phyloP scores from a whole-genome alignment of 2,113 vertebrate species.

The Apeltes quadracus region DNA sequence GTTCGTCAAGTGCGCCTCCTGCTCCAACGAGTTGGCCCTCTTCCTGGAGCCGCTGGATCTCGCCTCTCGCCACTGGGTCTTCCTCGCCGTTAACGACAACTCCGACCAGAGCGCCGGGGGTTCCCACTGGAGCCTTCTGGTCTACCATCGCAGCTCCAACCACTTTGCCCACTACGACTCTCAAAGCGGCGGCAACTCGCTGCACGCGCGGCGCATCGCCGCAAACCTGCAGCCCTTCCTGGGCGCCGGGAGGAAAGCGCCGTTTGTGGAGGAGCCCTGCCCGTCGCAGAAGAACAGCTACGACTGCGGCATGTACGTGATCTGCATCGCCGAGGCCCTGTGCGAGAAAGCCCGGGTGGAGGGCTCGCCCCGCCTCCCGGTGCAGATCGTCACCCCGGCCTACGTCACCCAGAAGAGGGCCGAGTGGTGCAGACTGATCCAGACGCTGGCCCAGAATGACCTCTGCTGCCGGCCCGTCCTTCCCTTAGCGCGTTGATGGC shows the following conservation, averaged over 20 bases:
- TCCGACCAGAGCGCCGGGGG: slow-evolving; percentile 90
- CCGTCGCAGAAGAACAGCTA: slow-evolving; percentile 97
- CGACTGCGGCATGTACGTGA: slow-evolving; percentile 98
- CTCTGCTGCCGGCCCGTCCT: slow-evolving; percentile 41
- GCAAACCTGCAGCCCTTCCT: slow-evolving; percentile 88
- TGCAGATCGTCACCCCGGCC: slow-evolving; percentile 87
- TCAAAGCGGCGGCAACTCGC: slow-evolving; percentile 86
- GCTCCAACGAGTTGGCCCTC: slow-evolving; percentile 85
- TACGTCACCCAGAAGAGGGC: slow-evolving; percentile 90
- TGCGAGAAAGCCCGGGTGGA: slow-evolving; percentile 80
- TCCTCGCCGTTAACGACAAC: slow-evolving; percentile 96
- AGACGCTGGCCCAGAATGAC: slow-evolving; percentile 84
- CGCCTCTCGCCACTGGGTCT: slow-evolving; percentile 82
- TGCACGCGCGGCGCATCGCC: slow-evolving; percentile 88
- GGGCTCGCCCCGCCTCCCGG: slow-evolving; percentile 73
- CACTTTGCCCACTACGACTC: slow-evolving; percentile 95
- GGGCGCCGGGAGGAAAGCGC: slow-evolving; percentile 73
- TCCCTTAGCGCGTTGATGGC: slow-evolving; percentile 30
- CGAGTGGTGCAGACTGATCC: slow-evolving; percentile 90
- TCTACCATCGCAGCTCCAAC: slow-evolving; percentile 85
- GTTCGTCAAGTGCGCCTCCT: slow-evolving; percentile 93
- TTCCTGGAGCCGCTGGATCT: slow-evolving; percentile 92
- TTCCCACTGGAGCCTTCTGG: slow-evolving; percentile 95
- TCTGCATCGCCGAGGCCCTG: slow-evolving; percentile 90
- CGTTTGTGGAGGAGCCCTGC: slow-evolving; percentile 87